Evolutionary conservation across 1,140 invertebrate species (phyloP).

Genomic region (Drosophila elegans): DNA sequence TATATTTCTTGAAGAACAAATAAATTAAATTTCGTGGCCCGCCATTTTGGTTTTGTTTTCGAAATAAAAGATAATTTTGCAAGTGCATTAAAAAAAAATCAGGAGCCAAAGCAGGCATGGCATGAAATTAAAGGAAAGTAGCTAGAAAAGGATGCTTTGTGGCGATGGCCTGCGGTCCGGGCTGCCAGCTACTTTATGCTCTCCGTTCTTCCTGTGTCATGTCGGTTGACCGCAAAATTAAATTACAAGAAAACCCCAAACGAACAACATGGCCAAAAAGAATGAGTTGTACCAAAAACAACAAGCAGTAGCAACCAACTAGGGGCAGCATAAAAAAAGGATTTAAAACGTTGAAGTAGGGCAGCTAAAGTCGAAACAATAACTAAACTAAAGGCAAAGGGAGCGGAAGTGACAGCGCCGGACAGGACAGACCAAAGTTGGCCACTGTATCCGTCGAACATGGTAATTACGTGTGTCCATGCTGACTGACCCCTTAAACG

Average conservation of each 20-base stretch:
- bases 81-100: slow-evolving; percentile 12
- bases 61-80: neutral
- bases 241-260: slow-evolving; percentile 73
- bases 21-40: neutral
- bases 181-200: slow-evolving; percentile 46
- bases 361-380: slow-evolving; percentile 54
- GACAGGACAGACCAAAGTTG: slow-evolving; percentile 50
- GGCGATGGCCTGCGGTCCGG: slow-evolving; percentile 29
- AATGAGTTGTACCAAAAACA: slow-evolving; percentile 60
- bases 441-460: slow-evolving; percentile 59
- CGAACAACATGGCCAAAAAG: slow-evolving; percentile 56
- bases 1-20: too few relatives aligned
- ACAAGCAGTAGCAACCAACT: slow-evolving; percentile 30
- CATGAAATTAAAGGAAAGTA: slow-evolving; percentile 54
- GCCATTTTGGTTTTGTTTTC: too few relatives aligned
- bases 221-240: slow-evolving; percentile 80
- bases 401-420: slow-evolving; percentile 7
- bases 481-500: slow-evolving; percentile 48
- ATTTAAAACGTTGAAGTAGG: slow-evolving; percentile 37
- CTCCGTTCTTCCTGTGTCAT: slow-evolving; percentile 63
- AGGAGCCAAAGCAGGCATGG: slow-evolving; percentile 17
- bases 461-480: slow-evolving; percentile 69
- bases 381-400: slow-evolving; percentile 24
- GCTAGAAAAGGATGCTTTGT: slow-evolving; percentile 48
- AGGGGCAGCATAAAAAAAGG: slow-evolving; percentile 11